Evolutionary conservation across 2,113 vertebrate genomes (phyloP).

Genomic region (Prionailurus viverrinus): DNA sequence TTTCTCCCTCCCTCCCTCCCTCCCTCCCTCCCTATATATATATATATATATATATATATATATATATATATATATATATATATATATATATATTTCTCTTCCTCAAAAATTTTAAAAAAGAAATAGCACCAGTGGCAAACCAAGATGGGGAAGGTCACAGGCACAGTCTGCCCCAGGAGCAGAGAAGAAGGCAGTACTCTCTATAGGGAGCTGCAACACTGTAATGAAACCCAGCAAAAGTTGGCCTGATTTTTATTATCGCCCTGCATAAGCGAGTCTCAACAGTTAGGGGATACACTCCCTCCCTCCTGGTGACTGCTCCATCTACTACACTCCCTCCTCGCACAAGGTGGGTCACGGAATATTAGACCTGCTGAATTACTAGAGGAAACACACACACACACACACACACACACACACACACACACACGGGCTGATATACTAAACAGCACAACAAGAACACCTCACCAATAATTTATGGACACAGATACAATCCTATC

Average conservation of each 20-base stretch:
- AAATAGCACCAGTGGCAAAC: fast-evolving
- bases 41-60: no score
- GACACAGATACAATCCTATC: background rate
- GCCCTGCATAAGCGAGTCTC: background rate
- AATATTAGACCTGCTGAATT: background rate
- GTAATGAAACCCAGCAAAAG: background rate
- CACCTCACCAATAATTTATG: background rate
- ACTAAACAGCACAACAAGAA: background rate
- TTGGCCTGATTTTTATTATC: background rate
- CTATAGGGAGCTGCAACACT: background rate
- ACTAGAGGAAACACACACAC: background rate
- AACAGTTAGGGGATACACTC: background rate
- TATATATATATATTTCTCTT: no score
- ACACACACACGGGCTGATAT: background rate
- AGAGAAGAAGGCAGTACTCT: background rate
- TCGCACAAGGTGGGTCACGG: fast-evolving
- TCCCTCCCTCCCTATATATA: no score
- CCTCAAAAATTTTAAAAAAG: background rate
- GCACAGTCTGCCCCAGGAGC: background rate
- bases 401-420: no score
- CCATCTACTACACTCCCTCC: background rate
- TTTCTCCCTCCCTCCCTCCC: no score
- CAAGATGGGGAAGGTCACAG: fast-evolving
- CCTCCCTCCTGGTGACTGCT: no score
- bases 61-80: no score